Evolutionary conservation across 2,888 invertebrate species (phyloP).

Genomic region (Cistogaster globosa): DNA sequence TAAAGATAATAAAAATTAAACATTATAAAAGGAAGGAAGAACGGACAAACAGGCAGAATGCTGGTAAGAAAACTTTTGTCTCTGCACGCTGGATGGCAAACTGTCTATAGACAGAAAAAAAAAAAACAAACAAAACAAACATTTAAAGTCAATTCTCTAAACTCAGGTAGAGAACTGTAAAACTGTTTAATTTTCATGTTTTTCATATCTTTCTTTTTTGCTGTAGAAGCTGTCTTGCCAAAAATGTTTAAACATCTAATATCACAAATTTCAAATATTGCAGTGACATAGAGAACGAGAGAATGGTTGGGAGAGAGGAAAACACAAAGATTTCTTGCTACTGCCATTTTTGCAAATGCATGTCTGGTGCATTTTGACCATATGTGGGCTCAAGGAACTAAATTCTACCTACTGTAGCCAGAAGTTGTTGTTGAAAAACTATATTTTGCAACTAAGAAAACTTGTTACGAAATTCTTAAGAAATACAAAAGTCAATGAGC

Average conservation of each 20-base stretch:
- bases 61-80: too few relatives aligned
- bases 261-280: constrained; percentile 17
- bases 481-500: constrained; percentile 54
- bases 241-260: constrained; percentile 53
- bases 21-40: constrained; percentile 23
- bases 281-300: background rate
- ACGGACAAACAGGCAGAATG: background rate
- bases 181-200: constrained; percentile 24
- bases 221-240: constrained; percentile 57
- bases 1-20: background rate
- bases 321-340: background rate
- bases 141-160: constrained; percentile 24
- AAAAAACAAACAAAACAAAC: background rate
- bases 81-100: too few relatives aligned
- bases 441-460: constrained; percentile 57
- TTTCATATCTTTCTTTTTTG: background rate
- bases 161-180: constrained; percentile 43
- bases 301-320: background rate
- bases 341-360: constrained; percentile 23
- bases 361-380: constrained; percentile 72
- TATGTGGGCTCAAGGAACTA: constrained; percentile 78
- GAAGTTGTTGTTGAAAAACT: background rate
- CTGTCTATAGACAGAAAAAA: too few relatives aligned
- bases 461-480: constrained; percentile 59
- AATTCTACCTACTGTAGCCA: constrained; percentile 42